These are phyloP conservation scores for Malurus cyaneus DNA, from an alignment of 2,113 vertebrate genomes.

Conservation along the genomic window DNA sequence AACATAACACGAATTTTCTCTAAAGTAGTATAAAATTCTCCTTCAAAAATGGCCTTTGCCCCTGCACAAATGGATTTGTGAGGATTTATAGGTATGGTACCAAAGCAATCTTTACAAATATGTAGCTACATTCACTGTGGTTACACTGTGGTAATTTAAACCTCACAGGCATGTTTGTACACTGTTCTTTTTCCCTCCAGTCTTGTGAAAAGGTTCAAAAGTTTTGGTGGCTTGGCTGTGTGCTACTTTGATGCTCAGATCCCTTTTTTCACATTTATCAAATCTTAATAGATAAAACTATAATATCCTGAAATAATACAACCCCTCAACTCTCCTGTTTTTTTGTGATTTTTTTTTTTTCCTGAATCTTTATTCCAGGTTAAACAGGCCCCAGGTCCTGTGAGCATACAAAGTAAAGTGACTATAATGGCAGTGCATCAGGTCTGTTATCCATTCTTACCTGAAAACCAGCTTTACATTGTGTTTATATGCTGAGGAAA, in stretches of 20 bases:
- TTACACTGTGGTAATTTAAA: not conserved
- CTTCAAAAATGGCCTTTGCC: not conserved
- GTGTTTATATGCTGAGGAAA: not conserved
- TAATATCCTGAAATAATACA: not conserved
- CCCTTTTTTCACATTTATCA: not conserved
- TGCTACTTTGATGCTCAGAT: not conserved
- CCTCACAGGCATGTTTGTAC: not conserved
- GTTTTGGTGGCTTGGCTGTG: not conserved
- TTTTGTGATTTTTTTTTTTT: not conserved
- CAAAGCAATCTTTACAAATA: constrained; percentile 4
- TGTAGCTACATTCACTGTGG: not conserved
- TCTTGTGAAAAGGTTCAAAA: not conserved
- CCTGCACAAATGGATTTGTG: not conserved
- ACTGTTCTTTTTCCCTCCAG: not conserved
- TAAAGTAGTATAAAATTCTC: not conserved
- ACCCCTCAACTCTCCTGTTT: fast-evolving
- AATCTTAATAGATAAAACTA: not conserved
- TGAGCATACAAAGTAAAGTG: not conserved
- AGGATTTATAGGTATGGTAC: not conserved
- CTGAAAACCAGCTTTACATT: not conserved
- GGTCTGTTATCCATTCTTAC: not conserved
- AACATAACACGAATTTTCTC: not conserved
- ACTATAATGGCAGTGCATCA: not conserved
- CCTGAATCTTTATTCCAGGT: not conserved
- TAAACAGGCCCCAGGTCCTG: not conserved